phyloP scores from a whole-genome alignment of 2,888 invertebrate species.

The Apomyelois bistriatella region DNA sequence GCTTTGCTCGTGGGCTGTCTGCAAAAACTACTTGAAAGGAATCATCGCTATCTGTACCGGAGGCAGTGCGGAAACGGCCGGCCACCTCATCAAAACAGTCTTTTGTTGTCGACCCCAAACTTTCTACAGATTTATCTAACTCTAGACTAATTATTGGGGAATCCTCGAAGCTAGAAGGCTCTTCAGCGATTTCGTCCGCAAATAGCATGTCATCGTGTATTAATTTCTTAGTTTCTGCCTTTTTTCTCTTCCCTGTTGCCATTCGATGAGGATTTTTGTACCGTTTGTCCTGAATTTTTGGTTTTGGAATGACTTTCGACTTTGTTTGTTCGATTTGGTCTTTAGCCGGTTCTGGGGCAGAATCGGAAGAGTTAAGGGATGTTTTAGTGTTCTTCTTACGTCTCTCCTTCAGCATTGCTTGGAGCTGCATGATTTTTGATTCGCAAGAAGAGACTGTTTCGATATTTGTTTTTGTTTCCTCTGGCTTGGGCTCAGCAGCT shows the following conservation, averaged over 20 bases:
- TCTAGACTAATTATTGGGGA: conserved; percentile 29
- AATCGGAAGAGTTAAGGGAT: conserved; percentile 21
- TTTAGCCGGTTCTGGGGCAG: conserved; percentile 20
- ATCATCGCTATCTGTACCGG: conserved; percentile 57
- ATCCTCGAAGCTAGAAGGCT: conserved; percentile 38
- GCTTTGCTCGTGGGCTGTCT: conserved; percentile 38
- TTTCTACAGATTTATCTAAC: conserved; percentile 10
- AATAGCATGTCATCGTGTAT: conserved; percentile 50
- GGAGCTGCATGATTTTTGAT: conserved; percentile 58
- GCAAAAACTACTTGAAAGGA: conserved; percentile 71
- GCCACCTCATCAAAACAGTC: conserved; percentile 62
- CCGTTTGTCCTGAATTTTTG: conserved; percentile 35
- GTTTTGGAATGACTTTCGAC: conserved; percentile 28
- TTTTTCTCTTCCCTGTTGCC: conserved; percentile 34
- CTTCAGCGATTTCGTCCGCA: conserved; percentile 46
- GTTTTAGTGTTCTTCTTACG: conserved; percentile 30
- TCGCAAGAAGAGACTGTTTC: conserved; percentile 55
- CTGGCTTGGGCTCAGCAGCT: background rate
- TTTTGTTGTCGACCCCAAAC: conserved; percentile 16
- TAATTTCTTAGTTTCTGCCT: conserved; percentile 34
- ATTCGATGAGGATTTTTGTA: conserved; percentile 43
- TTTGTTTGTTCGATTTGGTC: conserved; percentile 20
- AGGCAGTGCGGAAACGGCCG: conserved; percentile 53
- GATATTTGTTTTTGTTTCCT: background rate
- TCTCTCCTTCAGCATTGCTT: conserved; percentile 47